Base-by-base conservation (phyloP, 2,888 invertebrate species). In the Leptogaster cylindrica region DNA sequence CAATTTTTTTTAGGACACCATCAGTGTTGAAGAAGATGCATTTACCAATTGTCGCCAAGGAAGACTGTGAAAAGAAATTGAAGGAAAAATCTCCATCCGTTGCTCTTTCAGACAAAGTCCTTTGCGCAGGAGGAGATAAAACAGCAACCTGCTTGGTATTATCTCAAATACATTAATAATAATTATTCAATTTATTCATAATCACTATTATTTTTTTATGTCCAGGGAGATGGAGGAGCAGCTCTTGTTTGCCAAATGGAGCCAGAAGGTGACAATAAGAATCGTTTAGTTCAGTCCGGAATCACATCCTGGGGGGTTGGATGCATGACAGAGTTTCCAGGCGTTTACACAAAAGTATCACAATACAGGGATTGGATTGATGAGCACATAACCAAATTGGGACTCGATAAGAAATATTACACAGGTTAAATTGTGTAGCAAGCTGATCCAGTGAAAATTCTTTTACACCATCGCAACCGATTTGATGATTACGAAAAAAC, bases 141-240 rank as follows among this genome's bases (percentile, higher is more conserved):
- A 48, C 65, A 16, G 50, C 39, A 2, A 68, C 68, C 3, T 68
- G 68, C 25, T 50, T 68, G 33, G 68, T 68, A 58, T 31, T 58
- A 10, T 10, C 4, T 36, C 3, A 18, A 12, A 18, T 25, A 23
- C 48, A 2, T 12, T 23, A 8, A 48, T 5, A 48, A 48, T 23
- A 16, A 3, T 16, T 20, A 20, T 8, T 12, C 12, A 23, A 10
- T 1, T 25, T 27, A 50, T 18, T 3, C 12, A 7, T 14, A 31
- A 28, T 28, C 7, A 5, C 10, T 52, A n/a, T 12, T 14, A 52
- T 16, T 44, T 16, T 6, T 6, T 14, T 44, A 44, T 20, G 16
- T 8, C 16, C 23, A 68, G 88, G 90, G 90, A 46, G 90, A 90
- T 76, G 90, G 90, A n/a, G 90, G 90, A 18, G 87, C 88, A 50